Evolutionary conservation across 1,140 invertebrate species (phyloP).

Genomic region (Sarcophaga peregrina): DNA sequence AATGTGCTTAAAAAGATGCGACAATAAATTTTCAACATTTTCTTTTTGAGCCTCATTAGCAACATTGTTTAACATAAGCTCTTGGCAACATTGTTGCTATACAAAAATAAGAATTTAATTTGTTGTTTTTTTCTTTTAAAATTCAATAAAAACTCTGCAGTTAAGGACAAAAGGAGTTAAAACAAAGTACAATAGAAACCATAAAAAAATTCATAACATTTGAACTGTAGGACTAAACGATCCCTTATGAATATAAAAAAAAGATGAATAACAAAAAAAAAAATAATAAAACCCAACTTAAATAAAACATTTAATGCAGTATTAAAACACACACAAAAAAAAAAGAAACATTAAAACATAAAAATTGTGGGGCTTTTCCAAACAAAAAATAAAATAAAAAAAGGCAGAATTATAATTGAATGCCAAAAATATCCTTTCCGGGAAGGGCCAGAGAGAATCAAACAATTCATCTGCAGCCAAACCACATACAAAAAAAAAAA

Average conservation of each 20-base stretch:
- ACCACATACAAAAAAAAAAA: background rate
- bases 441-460: background rate
- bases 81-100: no score
- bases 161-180: no score
- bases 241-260: constrained; percentile 4
- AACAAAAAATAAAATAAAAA: no score
- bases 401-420: background rate
- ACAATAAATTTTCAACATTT: no score
- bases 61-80: no score
- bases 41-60: no score
- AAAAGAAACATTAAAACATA: background rate
- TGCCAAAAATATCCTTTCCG: background rate
- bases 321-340: background rate
- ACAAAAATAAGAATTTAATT: no score
- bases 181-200: no score
- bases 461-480: background rate
- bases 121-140: no score
- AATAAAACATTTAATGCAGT: constrained; percentile 11
- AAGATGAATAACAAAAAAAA: background rate
- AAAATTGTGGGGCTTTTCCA: constrained; percentile 5
- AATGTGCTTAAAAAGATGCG: no score
- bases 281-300: background rate
- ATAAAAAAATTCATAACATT: no score
- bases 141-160: no score
- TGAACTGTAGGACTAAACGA: background rate